Base-by-base conservation (phyloP, 2,113 vertebrate species). In the Merops nubicus region DNA sequence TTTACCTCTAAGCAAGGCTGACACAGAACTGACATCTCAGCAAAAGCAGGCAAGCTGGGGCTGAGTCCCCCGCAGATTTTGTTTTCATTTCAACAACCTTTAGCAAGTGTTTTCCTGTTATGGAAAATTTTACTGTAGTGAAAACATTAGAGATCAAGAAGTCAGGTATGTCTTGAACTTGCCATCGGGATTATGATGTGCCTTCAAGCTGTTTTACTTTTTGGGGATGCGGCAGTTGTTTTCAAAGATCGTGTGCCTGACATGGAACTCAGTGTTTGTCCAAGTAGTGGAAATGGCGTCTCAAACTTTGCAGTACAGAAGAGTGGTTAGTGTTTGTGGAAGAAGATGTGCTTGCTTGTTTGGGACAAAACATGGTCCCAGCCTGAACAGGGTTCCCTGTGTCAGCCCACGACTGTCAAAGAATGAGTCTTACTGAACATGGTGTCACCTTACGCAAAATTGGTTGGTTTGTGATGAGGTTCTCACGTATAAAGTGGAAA, bases 351-450 rank as follows among this genome's bases (percentile, higher is more conserved):
- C 34, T 67, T 75, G 21, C 45, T 57, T 75, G 22, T 5, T 13
- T 72, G 26, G 64, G 62, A 38, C 8, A 73, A 63, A 72, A 33
- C 10, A 1, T 15, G 1, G 6, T 69, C 23, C 38, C 0, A 0
- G 20, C 33, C 75, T 68, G 57, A 16, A 22, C 29, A 10, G 34
- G 15, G 28, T 79, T 75, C 34, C 6, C 15, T 3, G 0, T 33
- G 29, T 73, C 26, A 87, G 26, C 34, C 19, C 47, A 16, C 47
- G 34, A 60, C 34, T 64, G 21, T 74, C 40, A 22, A 64, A 85
- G 54, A 33, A 31, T 0, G 0, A 18, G 5, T 38, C n/a, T 33
- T 51, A 36, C 26, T 51, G 51, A 60, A 54, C 11, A 8, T 5
- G 3, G 15, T 48, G 40, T 80, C 54, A 34, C 18, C 8, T 47